A percentile compares a stretch with the other conserved stretches of the same genome.
phyloP scores from a whole-genome alignment of 1,140 invertebrate genomes.

The Leptonema lineaticorne region DNA sequence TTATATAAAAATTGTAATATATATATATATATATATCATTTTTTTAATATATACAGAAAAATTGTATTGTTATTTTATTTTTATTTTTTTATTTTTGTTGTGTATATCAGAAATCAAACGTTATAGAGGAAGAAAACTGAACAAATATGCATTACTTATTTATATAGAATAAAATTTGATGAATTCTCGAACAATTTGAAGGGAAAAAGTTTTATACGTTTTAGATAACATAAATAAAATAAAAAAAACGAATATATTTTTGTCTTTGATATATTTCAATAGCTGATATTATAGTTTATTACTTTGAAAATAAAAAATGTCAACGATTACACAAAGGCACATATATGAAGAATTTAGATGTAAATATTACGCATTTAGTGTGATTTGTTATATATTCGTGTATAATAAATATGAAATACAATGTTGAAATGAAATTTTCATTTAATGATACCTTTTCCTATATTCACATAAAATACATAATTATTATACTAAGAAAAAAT shows the following conservation, averaged over 20 bases:
- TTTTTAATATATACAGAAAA: no score
- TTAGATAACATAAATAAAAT: background rate
- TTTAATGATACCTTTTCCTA: background rate
- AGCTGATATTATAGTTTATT: constrained; percentile 4
- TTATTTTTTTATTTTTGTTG: background rate
- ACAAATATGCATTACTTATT: background rate
- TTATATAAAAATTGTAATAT: no score
- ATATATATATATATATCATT: no score
- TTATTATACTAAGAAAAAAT: no score
- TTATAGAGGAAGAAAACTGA: no score
- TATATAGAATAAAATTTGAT: background rate
- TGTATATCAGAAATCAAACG: constrained; percentile 2
- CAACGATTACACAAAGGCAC: constrained; percentile 27
- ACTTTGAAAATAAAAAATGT: constrained; percentile 3
- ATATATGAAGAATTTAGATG: constrained; percentile 30
- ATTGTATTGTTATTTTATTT: background rate
- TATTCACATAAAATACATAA: no score
- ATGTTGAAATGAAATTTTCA: constrained; percentile 13
- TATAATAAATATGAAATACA: constrained; percentile 38
- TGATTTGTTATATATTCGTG: constrained; percentile 42
- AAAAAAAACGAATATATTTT: constrained; percentile 17
- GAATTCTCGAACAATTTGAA: background rate
- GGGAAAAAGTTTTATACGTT: constrained; percentile 16
- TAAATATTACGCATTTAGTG: constrained; percentile 42
- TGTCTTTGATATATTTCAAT: constrained; percentile 22